Evolutionary conservation across 2,113 vertebrate species (phyloP), one percentile per base, ranked within the genome.

Genomic region (Neolamprologus fasciatus): DNA sequence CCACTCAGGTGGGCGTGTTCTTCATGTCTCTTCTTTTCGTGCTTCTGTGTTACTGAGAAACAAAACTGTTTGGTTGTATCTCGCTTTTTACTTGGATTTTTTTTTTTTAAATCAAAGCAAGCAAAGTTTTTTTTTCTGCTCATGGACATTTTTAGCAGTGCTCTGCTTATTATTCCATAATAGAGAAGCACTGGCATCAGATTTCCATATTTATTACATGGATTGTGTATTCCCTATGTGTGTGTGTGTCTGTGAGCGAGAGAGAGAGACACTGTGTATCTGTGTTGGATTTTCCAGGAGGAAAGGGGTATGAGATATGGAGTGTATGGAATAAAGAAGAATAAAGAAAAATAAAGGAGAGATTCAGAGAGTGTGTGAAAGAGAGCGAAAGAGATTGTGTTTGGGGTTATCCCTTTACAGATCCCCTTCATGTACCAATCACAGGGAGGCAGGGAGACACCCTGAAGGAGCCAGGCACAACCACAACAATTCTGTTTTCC

Each of bases 401-500:
- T 88, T 8, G 35, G 63, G 80, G 61, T 10, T 55, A 80, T 78
- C 86, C 71, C 68, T 53, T 85, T 23, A 23, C 33, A 31, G 31
- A 17, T 51, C 55, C 54, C 47, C 37, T 71, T 9, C 68, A 58
- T 87, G 80, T 88, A 91, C 83, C 81, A 92, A 91, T 94, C 93
- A 85, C 63, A 86, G 45, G 83, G 87, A 88, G 89, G 87, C 71
- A 86, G 55, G 81, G 87, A 89, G 87, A 91, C 85, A 90, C 90
- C 82, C 68, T 37, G 68, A 85, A 85, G 87, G 86, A 93, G 82
- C 89, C 87, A 83, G 50, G 81, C 82, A 63, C 73, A 76, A 86
- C 93, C 94, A 92, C 95, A 94, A 93, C 91, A 93, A 91, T 93
- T 91, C 82, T 45, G 86, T 90, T 89, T 95, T 94, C 92, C 86